Evolutionary conservation across 2,888 invertebrate species (phyloP).

Genomic region (Nephrotoma guestfalica): DNA sequence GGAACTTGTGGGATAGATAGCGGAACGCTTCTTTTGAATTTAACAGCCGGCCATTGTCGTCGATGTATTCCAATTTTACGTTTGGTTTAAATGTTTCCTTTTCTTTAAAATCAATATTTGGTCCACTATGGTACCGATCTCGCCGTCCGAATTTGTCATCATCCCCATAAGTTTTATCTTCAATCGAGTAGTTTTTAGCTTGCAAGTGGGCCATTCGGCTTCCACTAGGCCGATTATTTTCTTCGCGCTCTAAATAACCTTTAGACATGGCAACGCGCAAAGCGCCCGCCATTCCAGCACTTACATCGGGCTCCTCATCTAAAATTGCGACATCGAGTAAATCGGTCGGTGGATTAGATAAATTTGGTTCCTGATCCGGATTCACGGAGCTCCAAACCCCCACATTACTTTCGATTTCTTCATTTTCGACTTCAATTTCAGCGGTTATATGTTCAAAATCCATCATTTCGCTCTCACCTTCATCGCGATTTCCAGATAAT

Average conservation of each 20-base stretch:
- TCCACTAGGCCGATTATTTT: slow-evolving; percentile 54
- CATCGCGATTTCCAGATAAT: slow-evolving; percentile 77
- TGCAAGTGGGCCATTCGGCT: slow-evolving; percentile 59
- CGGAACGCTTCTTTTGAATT: slow-evolving; percentile 94
- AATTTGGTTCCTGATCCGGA: slow-evolving; percentile 36
- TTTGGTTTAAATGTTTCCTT: slow-evolving; percentile 82
- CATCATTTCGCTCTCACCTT: slow-evolving; percentile 51
- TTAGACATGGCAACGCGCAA: slow-evolving; percentile 82
- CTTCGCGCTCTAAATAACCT: slow-evolving; percentile 79
- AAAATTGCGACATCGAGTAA: slow-evolving; percentile 36
- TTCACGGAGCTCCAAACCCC: slow-evolving; percentile 80
- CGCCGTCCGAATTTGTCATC: slow-evolving; percentile 63
- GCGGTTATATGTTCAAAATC: slow-evolving; percentile 29
- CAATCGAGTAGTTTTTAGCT: slow-evolving; percentile 67
- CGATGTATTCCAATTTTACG: slow-evolving; percentile 92
- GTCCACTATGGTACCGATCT: slow-evolving; percentile 62
- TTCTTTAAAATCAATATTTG: slow-evolving; percentile 83
- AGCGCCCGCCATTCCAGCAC: slow-evolving; percentile 84
- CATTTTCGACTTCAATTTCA: slow-evolving; percentile 30
- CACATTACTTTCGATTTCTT: slow-evolving; percentile 28
- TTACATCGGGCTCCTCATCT: slow-evolving; percentile 85
- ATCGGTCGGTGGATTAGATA: slow-evolving; percentile 29
- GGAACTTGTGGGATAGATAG: slow-evolving; percentile 94
- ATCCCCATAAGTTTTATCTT: slow-evolving; percentile 64
- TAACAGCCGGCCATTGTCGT: slow-evolving; percentile 85